Conservation (phyloP, 2,888 invertebrate genomes). For the Lycia hirtaria region DNA sequence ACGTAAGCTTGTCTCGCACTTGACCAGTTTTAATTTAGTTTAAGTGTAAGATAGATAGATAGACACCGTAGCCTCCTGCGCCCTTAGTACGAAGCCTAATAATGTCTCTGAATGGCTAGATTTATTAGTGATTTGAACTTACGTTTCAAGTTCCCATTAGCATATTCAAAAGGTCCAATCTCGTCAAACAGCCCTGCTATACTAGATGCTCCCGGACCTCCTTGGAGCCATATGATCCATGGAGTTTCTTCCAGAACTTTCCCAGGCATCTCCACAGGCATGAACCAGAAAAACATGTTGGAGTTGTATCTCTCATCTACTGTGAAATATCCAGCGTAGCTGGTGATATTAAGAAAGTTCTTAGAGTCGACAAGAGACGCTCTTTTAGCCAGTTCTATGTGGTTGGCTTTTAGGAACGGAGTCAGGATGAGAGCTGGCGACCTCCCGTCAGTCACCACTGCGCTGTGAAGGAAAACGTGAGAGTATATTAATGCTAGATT, state of each 20-base stretch:
- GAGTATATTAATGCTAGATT: neutral
- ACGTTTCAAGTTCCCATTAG: constrained; percentile 54
- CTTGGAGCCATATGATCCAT: constrained; percentile 94
- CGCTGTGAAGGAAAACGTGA: constrained; percentile 40
- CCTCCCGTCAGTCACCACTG: constrained; percentile 39
- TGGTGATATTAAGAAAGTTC: constrained; percentile 67
- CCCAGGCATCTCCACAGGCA: constrained; percentile 79
- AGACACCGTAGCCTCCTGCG: too few relatives aligned
- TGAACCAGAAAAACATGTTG: constrained; percentile 94
- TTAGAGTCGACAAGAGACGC: constrained; percentile 58
- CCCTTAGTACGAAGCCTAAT: too few relatives aligned
- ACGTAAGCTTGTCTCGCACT: too few relatives aligned
- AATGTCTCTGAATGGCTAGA: too few relatives aligned
- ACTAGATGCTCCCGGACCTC: constrained; percentile 92
- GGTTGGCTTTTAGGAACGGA: constrained; percentile 57
- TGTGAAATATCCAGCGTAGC: constrained; percentile 85
- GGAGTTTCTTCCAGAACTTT: constrained; percentile 80
- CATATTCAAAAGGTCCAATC: constrained; percentile 69
- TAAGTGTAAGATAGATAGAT: too few relatives aligned
- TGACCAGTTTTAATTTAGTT: too few relatives aligned
- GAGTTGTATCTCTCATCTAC: constrained; percentile 90
- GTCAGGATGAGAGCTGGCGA: constrained; percentile 64
- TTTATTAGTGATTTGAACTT: too few relatives aligned
- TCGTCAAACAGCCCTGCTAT: constrained; percentile 70
- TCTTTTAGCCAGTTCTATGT: constrained; percentile 55